Percentiles rank a stretch among this genome's conserved stretches.
phyloP scores from a whole-genome alignment of 2,113 vertebrate species.

The Chamaetylas fuelleborni region DNA sequence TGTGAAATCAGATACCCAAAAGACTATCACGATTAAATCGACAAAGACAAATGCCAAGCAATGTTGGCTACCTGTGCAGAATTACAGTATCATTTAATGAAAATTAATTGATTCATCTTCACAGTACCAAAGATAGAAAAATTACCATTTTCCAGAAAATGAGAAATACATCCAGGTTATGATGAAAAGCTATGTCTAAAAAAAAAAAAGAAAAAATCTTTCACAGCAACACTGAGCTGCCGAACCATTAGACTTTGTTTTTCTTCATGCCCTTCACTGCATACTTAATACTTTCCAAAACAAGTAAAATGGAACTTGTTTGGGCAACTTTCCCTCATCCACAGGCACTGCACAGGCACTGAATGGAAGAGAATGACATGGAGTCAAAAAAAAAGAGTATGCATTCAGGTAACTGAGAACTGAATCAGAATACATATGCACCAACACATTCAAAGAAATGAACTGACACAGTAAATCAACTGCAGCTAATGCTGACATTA shows the following conservation, averaged over 20 bases:
- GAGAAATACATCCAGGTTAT: background rate
- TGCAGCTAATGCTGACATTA: slow-evolving; percentile 8
- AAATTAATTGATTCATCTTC: background rate
- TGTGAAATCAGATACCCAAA: background rate
- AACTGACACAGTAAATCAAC: background rate
- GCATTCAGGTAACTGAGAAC: background rate
- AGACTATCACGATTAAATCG: background rate
- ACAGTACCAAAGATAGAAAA: background rate
- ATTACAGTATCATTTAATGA: background rate
- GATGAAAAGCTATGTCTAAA: background rate
- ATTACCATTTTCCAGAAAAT: background rate
- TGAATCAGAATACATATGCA: background rate
- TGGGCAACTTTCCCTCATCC: background rate
- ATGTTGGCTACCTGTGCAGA: background rate
- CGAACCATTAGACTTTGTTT: background rate
- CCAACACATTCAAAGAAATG: slow-evolving; percentile 5
- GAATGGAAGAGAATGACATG: background rate
- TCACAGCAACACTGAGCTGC: background rate
- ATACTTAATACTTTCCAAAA: background rate
- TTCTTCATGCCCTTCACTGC: background rate
- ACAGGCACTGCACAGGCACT: background rate
- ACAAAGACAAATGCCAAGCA: background rate
- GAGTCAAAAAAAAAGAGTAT: background rate
- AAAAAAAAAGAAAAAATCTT: background rate
- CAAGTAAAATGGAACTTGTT: background rate